Conservation (phyloP, 2,888 invertebrate genomes). For the Machimus atricapillus region DNA sequence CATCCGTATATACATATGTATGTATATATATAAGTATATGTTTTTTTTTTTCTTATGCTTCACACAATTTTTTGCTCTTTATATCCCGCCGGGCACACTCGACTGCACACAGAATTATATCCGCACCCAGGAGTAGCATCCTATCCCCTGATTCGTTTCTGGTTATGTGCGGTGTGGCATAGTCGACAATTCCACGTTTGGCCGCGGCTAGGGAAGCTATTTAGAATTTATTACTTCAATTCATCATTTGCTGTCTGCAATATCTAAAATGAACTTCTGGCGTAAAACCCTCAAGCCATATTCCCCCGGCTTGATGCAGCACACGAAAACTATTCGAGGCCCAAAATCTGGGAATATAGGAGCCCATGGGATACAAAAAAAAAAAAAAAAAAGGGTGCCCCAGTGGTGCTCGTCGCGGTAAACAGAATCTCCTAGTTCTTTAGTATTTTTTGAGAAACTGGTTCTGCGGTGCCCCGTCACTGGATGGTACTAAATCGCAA, state of each 20-base stretch:
- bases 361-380: background rate
- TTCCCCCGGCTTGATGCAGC: background rate
- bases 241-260: slow-evolving; percentile 36
- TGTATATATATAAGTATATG: too few relatives aligned
- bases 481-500: background rate
- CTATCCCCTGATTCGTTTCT: background rate
- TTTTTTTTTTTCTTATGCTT: background rate
- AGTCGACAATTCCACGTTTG: slow-evolving; percentile 21
- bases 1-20: background rate
- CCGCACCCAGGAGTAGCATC: background rate
- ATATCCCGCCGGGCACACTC: background rate
- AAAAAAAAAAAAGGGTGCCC: background rate
- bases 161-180: background rate
- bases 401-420: background rate
- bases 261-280: slow-evolving; percentile 28
- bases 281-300: background rate
- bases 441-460: background rate
- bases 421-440: background rate
- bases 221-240: slow-evolving; percentile 38
- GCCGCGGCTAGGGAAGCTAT: background rate
- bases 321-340: background rate
- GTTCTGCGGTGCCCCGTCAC: background rate
- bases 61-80: slow-evolving; percentile 18
- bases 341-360: background rate
- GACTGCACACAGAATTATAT: slow-evolving; percentile 22